Conservation (phyloP, 1,140 invertebrate genomes). For the Brachystomella parvula region DNA sequence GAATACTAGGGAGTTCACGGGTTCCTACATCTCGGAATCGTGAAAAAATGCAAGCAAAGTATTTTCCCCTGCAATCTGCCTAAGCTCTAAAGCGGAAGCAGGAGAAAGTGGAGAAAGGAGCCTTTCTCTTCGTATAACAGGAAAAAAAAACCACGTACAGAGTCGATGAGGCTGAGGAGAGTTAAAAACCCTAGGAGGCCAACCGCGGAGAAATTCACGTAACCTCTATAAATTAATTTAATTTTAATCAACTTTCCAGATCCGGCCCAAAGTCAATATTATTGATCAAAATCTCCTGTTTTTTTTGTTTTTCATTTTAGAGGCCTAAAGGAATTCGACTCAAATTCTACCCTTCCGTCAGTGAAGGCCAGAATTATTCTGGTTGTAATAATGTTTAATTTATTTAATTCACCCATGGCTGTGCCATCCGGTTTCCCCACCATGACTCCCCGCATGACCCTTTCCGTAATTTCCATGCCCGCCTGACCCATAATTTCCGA, state of each 20-base stretch:
- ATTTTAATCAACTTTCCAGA: background rate
- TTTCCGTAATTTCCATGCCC: background rate
- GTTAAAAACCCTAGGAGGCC: constrained; percentile 10
- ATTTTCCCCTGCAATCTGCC: too few species aligned
- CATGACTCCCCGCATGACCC: background rate
- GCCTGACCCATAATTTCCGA: background rate
- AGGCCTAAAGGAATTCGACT: too few species aligned
- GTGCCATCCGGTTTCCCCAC: too few species aligned
- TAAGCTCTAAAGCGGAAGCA: too few species aligned
- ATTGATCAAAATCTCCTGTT: background rate
- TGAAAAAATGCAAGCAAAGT: too few species aligned
- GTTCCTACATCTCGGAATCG: background rate
- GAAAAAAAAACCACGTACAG: background rate
- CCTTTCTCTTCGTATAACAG: background rate
- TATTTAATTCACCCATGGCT: too few species aligned
- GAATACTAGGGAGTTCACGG: background rate
- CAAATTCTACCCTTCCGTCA: too few species aligned
- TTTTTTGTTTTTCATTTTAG: too few species aligned
- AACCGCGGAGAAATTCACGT: constrained; percentile 9
- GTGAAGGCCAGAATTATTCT: too few species aligned
- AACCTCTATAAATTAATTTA: background rate
- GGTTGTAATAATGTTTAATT: too few species aligned
- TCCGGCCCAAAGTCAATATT: background rate
- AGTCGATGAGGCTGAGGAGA: constrained; percentile 13
- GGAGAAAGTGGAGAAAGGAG: too few species aligned